Conservation (phyloP, 2,888 invertebrate genomes). For the Clanis bilineata region DNA sequence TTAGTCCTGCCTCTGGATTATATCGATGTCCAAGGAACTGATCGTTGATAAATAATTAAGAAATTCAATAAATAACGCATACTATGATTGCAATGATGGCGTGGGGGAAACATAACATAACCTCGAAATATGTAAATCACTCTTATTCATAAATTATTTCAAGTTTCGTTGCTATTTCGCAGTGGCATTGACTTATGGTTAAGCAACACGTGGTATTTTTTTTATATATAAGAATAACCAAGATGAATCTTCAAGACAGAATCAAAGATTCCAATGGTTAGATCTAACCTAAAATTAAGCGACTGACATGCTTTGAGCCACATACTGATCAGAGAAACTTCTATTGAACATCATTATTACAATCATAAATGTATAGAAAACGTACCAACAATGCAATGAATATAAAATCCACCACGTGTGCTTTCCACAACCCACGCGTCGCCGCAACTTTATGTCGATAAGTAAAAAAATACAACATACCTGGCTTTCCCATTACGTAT, state of each 20-base stretch:
- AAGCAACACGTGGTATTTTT: too few species aligned
- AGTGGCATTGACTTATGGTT: too few species aligned
- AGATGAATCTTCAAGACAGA: too few species aligned
- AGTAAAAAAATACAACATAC: conserved; percentile 44
- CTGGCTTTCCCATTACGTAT: conserved; percentile 67
- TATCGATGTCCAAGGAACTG: too few species aligned
- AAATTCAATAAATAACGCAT: too few species aligned
- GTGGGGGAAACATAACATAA: conserved; percentile 25
- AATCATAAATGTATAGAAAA: neutral
- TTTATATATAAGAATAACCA: too few species aligned
- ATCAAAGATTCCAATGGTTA: too few species aligned
- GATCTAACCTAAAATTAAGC: neutral
- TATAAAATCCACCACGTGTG: neutral
- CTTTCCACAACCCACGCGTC: neutral
- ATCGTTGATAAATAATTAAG: too few species aligned
- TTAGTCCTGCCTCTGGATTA: too few species aligned
- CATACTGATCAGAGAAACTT: neutral
- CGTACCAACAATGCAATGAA: conserved; percentile 21
- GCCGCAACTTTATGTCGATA: neutral
- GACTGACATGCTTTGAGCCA: neutral
- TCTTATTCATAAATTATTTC: too few species aligned
- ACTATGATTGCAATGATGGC: neutral
- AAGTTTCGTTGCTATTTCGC: too few species aligned
- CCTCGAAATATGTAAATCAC: conserved; percentile 32
- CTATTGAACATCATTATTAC: neutral